Percentiles rank a stretch among this genome's conserved stretches.
phyloP scores from a whole-genome alignment of 2,797 vertebrate species.

The Chaenodraco wilsoni region DNA sequence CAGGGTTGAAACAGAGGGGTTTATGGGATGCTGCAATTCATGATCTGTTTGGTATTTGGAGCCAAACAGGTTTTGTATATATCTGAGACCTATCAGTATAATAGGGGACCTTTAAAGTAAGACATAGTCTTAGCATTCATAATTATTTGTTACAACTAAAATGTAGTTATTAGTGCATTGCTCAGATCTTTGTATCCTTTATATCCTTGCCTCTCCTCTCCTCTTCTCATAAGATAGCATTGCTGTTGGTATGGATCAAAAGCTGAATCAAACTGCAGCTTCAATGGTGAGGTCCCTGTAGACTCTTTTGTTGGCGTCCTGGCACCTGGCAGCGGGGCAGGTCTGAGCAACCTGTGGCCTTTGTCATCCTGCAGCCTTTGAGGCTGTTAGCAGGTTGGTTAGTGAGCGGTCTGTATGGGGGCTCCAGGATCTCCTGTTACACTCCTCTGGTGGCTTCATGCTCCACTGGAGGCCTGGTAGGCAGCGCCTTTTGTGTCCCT shows the following conservation, averaged over 20 bases:
- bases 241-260: slow-evolving; percentile 57
- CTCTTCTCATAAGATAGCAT: slow-evolving; percentile 51
- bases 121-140: neutral
- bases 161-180: neutral
- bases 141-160: neutral
- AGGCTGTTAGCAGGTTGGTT: slow-evolving; percentile 66
- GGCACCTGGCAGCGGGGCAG: slow-evolving; percentile 74
- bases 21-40: too few species aligned
- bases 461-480: slow-evolving; percentile 84
- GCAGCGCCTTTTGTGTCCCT: slow-evolving; percentile 82
- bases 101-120: neutral
- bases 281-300: slow-evolving; percentile 38
- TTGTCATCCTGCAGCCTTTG: slow-evolving; percentile 68
- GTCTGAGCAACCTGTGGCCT: slow-evolving; percentile 72
- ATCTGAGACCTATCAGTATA: too few species aligned
- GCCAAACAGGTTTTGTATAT: too few species aligned
- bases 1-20: too few species aligned
- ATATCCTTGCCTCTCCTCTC: slow-evolving; percentile 11
- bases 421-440: slow-evolving; percentile 82
- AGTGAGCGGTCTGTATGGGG: slow-evolving; percentile 70
- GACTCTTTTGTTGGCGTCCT: slow-evolving; percentile 66
- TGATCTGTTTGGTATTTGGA: too few species aligned
- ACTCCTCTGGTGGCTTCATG: slow-evolving; percentile 81
- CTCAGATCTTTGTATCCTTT: slow-evolving; percentile 15
- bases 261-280: slow-evolving; percentile 50